Evolutionary conservation across 2,888 invertebrate genomes (phyloP).

Genomic region (Lasioglossum calceatum): DNA sequence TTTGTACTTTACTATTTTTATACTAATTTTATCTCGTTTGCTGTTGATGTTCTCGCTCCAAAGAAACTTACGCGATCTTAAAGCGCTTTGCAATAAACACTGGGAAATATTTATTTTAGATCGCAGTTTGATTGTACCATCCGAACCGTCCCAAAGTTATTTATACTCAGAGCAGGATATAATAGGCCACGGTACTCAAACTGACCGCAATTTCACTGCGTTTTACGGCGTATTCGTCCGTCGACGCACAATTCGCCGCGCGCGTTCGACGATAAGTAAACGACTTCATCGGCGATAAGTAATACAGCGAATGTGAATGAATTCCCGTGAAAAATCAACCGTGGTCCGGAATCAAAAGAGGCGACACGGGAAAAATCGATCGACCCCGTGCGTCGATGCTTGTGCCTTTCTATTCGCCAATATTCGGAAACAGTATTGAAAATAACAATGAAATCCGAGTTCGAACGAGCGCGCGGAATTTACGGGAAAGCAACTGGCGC

Average conservation of each 20-base stretch:
- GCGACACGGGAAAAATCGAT: not conserved
- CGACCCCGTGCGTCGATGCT: not conserved
- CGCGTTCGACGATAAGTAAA: not conserved
- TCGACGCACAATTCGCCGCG: not conserved
- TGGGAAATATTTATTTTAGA: not conserved
- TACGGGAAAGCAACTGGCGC: not conserved
- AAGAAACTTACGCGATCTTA: constrained; percentile 4
- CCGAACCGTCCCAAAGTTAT: not conserved
- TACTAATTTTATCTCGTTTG: no score
- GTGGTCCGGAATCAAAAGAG: not conserved
- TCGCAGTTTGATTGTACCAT: not conserved
- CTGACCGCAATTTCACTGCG: constrained; percentile 1
- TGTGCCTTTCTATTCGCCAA: not conserved
- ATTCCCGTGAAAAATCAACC: not conserved
- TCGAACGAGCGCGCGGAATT: not conserved
- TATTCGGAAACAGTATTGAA: not conserved
- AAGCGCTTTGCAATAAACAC: not conserved
- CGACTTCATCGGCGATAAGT: not conserved
- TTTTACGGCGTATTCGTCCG: not conserved
- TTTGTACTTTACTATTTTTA: not conserved
- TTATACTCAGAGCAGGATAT: not conserved
- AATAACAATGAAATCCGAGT: not conserved
- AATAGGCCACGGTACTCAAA: not conserved
- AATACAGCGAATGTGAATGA: not conserved
- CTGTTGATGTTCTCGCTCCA: not conserved